phyloP scores from a whole-genome alignment of 2,888 invertebrate species.

The Plagodis pulveraria region DNA sequence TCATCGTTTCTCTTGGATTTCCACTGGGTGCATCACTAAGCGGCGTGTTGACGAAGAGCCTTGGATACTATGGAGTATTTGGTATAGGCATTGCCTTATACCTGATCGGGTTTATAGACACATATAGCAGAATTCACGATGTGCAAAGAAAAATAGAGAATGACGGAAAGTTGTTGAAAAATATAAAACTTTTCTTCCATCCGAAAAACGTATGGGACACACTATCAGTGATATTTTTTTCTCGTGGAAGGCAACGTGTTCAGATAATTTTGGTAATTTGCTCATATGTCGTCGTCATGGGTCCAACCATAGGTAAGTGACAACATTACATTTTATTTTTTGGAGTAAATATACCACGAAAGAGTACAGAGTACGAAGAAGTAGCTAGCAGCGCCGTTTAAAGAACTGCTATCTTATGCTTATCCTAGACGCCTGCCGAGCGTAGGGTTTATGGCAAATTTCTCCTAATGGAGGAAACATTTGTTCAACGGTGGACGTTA shows the following conservation, averaged over 20 bases:
- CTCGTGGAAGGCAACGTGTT: slow-evolving; percentile 51
- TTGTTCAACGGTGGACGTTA: too few relatives aligned
- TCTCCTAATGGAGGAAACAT: too few relatives aligned
- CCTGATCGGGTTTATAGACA: slow-evolving; percentile 64
- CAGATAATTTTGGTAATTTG: slow-evolving; percentile 68
- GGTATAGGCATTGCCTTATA: slow-evolving; percentile 61
- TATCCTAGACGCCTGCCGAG: too few relatives aligned
- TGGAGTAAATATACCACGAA: too few relatives aligned
- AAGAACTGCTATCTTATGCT: too few relatives aligned
- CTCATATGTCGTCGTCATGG: slow-evolving; percentile 72
- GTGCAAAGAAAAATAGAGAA: slow-evolving; percentile 53
- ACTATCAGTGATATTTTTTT: slow-evolving; percentile 63
- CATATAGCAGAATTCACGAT: slow-evolving; percentile 66
- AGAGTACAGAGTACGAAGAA: too few relatives aligned
- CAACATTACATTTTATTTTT: too few relatives aligned
- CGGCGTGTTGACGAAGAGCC: slow-evolving; percentile 74
- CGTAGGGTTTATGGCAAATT: too few relatives aligned
- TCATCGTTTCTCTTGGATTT: slow-evolving; percentile 78
- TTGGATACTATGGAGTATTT: slow-evolving; percentile 78
- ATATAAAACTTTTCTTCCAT: slow-evolving; percentile 63
- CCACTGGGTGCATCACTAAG: slow-evolving; percentile 81
- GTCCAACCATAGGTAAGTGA: slow-evolving; percentile 74
- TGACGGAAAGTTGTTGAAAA: slow-evolving; percentile 53
- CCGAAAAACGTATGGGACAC: slow-evolving; percentile 72
- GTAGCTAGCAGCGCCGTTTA: too few relatives aligned